Base-by-base conservation (phyloP, 2,113 vertebrate species). In the Corythornis madagascariensis region DNA sequence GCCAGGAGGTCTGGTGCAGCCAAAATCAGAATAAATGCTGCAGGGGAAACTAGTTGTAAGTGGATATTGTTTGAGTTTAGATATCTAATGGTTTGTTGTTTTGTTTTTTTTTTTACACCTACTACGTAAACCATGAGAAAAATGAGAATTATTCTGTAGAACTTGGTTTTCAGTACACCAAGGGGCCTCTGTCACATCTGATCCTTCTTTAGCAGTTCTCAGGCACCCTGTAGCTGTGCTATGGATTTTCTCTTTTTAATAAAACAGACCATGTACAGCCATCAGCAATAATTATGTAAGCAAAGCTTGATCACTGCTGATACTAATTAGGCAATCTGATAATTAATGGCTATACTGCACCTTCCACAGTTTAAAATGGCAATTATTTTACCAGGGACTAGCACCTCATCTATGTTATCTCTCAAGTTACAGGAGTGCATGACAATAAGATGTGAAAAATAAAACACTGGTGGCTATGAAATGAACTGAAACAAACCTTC, bases 301-400 rank as follows among this genome's bases (percentile, higher is more conserved):
- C 69, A 96, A 93, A 96, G 93, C 94, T 60, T 96, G 85, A 94
- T 97, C 95, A 65, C 50, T 94, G 72, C 75, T 7, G 17, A 93
- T 96, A 75, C 66, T 93, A 96, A 97, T 96, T 97, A 97, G 71
- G 96, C 85, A 93, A 92, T 48, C 15, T 94, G 47, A 91, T 96
- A 95, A 92, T 91, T 95, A 93, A 96, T 94, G 66, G 55, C 40
- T 76, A 64, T 66, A 94, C 11, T 78, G 73, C 56, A 92, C 59
- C 69, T 95, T 71, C 48, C 29, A 71, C 1, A 8, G 40, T 45
- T 96, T 97, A 93, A 94, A 83, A 88, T 86, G 40, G 24, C 55
- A 92, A 82, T 95, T 95, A 84, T 93, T 90, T 96, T 95, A 85
- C 31, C 72, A 45, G 59, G 92, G 31, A 53, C 56, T 77, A 83